These are phyloP conservation scores for Rhyacophila evoluta DNA, from an alignment of 2,888 invertebrate genomes.

Conservation along the genomic window DNA sequence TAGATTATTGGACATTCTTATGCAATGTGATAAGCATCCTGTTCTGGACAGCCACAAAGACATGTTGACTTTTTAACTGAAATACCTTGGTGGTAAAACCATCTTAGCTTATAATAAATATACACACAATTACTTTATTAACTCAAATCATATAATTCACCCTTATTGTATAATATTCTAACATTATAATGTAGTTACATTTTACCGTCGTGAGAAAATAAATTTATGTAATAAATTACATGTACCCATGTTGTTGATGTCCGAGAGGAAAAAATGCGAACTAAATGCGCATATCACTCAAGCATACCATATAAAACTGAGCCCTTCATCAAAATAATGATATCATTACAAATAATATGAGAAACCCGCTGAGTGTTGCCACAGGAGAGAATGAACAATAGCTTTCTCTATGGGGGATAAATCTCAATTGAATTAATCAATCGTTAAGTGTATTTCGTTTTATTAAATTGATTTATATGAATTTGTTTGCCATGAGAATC, in stretches of 20 bases:
- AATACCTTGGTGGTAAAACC: no score
- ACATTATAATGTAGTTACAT: no score
- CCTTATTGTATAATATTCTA: background rate
- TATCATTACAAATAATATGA: conserved; percentile 1
- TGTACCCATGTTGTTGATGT: background rate
- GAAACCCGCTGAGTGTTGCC: background rate
- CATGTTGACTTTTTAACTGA: no score
- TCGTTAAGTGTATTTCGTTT: background rate
- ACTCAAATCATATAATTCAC: no score
- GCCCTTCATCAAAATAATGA: conserved; percentile 15
- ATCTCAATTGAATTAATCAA: conserved; percentile 5
- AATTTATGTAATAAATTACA: background rate
- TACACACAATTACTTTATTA: no score
- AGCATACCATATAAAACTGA: background rate
- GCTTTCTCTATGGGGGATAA: background rate
- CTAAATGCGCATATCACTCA: background rate
- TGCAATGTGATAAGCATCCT: no score
- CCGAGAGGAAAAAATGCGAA: background rate
- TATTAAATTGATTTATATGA: background rate
- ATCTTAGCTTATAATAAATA: no score
- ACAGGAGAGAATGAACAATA: background rate
- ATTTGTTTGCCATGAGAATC: background rate
- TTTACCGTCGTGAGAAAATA: background rate
- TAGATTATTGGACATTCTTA: no score
- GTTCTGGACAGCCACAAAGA: no score